Base-by-base conservation (phyloP, 2,888 invertebrate species). In the Cerceris rybyensis region DNA sequence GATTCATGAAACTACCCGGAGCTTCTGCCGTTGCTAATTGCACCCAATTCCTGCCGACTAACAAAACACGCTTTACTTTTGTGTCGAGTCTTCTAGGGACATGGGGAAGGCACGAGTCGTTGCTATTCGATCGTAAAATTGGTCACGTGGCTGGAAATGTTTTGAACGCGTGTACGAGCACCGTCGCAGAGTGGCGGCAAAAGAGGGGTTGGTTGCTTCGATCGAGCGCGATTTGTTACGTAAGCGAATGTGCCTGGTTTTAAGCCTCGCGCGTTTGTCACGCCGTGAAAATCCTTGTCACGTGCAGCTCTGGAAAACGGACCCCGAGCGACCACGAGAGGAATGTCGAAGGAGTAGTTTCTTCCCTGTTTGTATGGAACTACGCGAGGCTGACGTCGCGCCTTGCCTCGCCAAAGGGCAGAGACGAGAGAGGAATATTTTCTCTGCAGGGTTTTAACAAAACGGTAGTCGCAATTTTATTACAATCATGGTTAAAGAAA, bases 91-190 rank as follows among this genome's bases (percentile, higher is more conserved):
- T 50, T 54, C 61, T 61, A 73, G 63, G 73, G 75, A 41, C 7
- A 60, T 54, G 59, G 72, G 75, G 78, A 69, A 68, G 78, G 73
- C 85, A 86, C 88, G 88, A 81, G 84, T 76, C 78, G 84, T 76
- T 78, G 81, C 78, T 77, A 80, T 87, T 89, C 84, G 86, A 67
- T 87, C 84, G 87, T 88, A 73, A 90, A 90, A 90, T 90, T 90
- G 89, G 90, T 88, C 90, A 88, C 90, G 90, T 90, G 90, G 83
- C 89, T 81, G 81, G 81, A 85, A 88, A 88, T 88, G 81, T 86
- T 86, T 88, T 81, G 83, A 87, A 82, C 76, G 82, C 77, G 83
- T 77, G 75, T 70, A 70, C 13, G 28, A 54, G 41, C 14, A 52
- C 9, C 41, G 7, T n/a, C 28, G 28, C 28, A 28, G 28, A 28